Conservation (phyloP, 2,797 vertebrate genomes). For the Sebastes hopkinsi region DNA sequence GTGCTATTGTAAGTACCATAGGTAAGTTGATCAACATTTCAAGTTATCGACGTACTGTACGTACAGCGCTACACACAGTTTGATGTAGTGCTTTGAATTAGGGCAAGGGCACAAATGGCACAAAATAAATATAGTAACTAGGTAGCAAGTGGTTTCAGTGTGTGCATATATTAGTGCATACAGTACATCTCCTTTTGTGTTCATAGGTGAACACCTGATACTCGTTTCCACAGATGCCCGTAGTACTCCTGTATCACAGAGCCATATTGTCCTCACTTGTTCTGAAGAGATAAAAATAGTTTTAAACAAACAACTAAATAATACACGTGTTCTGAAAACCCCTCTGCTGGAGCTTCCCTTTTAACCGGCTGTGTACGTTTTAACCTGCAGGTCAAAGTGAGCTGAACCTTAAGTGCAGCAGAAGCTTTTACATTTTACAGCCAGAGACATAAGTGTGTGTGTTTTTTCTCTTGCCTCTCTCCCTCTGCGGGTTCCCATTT, state of each 20-base stretch:
- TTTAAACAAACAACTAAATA: constrained; percentile 40
- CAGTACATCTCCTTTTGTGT: not conserved
- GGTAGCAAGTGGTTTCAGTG: not conserved
- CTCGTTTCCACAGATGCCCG: not conserved
- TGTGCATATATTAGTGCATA: not conserved
- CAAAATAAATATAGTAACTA: not conserved
- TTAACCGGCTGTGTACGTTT: constrained; percentile 35
- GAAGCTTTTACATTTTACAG: constrained; percentile 58
- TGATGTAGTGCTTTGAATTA: not conserved
- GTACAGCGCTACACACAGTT: not conserved
- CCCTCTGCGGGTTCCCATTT: constrained; percentile 36
- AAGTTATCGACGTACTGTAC: not conserved
- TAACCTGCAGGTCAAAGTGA: constrained; percentile 45
- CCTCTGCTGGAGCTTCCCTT: constrained; percentile 16
- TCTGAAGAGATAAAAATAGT: constrained; percentile 15
- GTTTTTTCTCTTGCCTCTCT: not conserved
- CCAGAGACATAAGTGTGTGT: constrained; percentile 20
- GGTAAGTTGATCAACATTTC: not conserved
- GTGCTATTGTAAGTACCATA: not conserved
- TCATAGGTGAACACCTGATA: not conserved
- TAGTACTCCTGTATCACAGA: not conserved
- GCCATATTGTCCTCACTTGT: not conserved
- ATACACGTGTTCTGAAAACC: constrained; percentile 30
- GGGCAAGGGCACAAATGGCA: not conserved
- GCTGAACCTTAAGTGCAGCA: constrained; percentile 52